A percentile compares a stretch with the other conserved stretches of the same genome.
Evolutionary conservation across 2,888 invertebrate genomes (phyloP).

Genomic region (Panzeria rudis): DNA sequence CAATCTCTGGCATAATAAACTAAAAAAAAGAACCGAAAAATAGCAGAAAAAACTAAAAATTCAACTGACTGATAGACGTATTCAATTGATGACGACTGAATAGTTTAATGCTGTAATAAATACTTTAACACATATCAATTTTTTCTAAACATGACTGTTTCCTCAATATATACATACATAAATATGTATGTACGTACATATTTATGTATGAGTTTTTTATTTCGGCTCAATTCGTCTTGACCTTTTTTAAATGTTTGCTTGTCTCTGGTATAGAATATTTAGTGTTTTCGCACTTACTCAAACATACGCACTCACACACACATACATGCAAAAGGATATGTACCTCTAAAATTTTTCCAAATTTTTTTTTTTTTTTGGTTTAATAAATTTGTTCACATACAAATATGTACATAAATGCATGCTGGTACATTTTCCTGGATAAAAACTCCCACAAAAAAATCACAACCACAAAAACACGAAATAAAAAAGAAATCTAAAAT

Average conservation of each 20-base stretch:
- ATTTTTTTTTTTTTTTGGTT: not conserved
- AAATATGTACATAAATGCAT: not conserved
- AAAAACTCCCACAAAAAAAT: slow-evolving; percentile 44
- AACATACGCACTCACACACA: not conserved
- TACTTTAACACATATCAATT: not conserved
- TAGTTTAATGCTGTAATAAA: slow-evolving; percentile 28
- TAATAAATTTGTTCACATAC: slow-evolving; percentile 3
- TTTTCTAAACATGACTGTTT: not conserved
- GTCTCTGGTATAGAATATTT: not conserved
- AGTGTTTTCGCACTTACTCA: not conserved
- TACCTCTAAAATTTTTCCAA: slow-evolving; percentile 24
- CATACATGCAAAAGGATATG: slow-evolving; percentile 12
- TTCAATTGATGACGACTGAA: slow-evolving; percentile 37
- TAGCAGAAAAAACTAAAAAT: slow-evolving; percentile 17
- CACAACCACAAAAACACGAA: slow-evolving; percentile 24
- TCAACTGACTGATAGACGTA: slow-evolving; percentile 31
- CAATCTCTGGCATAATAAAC: slow-evolving; percentile 14
- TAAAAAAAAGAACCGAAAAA: slow-evolving; percentile 2
- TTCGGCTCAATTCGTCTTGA: slow-evolving; percentile 19
- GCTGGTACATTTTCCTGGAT: not conserved
- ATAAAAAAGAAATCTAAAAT: slow-evolving; percentile 43
- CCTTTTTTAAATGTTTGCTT: slow-evolving; percentile 13
- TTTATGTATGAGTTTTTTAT: no score
- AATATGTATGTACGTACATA: not conserved
- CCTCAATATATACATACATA: not conserved